These are phyloP conservation scores for Galeopterus variegatus DNA, from an alignment of 2,113 vertebrate species.

Conservation along the genomic window DNA sequence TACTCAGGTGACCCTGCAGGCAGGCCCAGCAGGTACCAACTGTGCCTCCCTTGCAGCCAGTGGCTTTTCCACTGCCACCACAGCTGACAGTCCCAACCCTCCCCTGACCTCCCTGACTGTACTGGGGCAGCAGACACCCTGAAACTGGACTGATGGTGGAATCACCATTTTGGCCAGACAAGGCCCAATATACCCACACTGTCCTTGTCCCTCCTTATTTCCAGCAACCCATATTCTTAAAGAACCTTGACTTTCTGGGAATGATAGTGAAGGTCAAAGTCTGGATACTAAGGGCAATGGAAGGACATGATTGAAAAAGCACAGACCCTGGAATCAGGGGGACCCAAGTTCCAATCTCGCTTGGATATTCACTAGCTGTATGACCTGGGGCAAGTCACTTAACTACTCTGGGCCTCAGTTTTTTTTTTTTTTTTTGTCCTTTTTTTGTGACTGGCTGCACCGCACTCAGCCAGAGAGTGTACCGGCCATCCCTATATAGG, in stretches of 20 bases:
- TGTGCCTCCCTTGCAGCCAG: not conserved
- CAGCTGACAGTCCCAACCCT: not conserved
- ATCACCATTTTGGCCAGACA: not conserved
- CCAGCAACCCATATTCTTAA: not conserved
- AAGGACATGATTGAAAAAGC: not conserved
- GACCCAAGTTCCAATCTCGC: not conserved
- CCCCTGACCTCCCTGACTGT: not conserved
- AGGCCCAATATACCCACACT: not conserved
- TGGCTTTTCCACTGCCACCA: not conserved
- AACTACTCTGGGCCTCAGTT: not conserved
- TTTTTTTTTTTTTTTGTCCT: too few relatives aligned
- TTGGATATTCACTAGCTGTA: not conserved
- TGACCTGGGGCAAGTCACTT: conserved; percentile 2
- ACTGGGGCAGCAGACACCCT: not conserved
- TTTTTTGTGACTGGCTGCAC: too few relatives aligned
- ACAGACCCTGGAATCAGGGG: not conserved
- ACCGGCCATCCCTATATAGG: too few relatives aligned
- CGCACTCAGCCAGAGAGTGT: too few relatives aligned
- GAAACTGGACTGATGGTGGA: not conserved
- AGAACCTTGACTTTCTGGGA: not conserved
- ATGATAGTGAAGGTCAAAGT: not conserved
- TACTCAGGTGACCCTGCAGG: not conserved
- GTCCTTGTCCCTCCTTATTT: not conserved
- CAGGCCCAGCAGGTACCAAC: not conserved
- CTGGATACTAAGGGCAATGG: not conserved